Evolutionary conservation across 2,888 invertebrate genomes (phyloP), one percentile per base, ranked within the genome.

Genomic region (Platycheirus albimanus): DNA sequence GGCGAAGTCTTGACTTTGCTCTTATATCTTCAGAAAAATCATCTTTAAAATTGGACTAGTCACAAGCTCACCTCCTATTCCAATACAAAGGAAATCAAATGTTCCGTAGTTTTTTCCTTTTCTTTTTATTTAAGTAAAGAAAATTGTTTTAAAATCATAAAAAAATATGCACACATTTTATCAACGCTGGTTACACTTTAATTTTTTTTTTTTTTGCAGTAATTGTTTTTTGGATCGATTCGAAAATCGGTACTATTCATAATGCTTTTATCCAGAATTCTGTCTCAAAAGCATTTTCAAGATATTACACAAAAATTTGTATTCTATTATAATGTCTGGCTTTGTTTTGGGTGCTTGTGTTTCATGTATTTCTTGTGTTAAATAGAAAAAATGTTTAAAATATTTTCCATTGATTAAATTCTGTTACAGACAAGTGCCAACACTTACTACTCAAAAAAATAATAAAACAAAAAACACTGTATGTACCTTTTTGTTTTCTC

Each of bases 341-440:
- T 86, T 79, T 64, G 56, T 64, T 79, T 67, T 75, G 64, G 63
- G 63, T 85, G 76, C 61, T 69, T 64, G 52, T 69, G 64, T 77
- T 45, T 56, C 20, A 63, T 85, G 75, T 49, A 51, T 78, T 61
- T 54, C 67, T 54, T 66, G 85, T 67, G 78, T 86, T 87, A 86
- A 88, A 88, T 88, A 87, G 87, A 87, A 87, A 87, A 83, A 85
- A 85, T 78, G 84, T 84, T 77, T 70, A 54, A 71, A 61, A 71
- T 78, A 52, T 38, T 84, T 64, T 79, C 85, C 81, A 86, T 85
- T 87, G 87, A 88, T 86, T 85, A 88, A 85, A 85, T 87, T 87
- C 87, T 88, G 85, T 49, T 78, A 78, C 58, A 41, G 63, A 78
- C 58, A 41, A 63, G 69, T 69, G 67, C 61, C 61, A 61, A 71